Percentiles rank a stretch among this genome's conserved stretches.
Conservation (phyloP, 2,113 vertebrate species). For the Solea solea region DNA sequence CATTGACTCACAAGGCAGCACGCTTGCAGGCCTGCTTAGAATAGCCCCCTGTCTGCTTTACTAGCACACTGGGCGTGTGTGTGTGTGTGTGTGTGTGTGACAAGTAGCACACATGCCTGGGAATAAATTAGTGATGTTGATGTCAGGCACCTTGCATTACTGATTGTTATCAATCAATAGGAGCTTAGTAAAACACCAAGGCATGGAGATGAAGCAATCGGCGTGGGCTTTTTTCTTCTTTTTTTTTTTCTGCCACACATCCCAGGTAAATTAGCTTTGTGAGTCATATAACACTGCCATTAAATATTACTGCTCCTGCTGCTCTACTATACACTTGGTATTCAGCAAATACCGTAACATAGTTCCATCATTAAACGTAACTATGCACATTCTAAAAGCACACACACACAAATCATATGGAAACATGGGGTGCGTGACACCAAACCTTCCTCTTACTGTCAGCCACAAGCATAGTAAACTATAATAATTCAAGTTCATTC, state of each 20-base stretch:
- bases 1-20: conserved; percentile 66
- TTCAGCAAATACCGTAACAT: background rate
- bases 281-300: background rate
- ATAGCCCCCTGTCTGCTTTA: conserved; percentile 68
- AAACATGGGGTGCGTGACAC: background rate
- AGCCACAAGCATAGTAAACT: background rate
- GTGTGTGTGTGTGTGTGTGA: background rate
- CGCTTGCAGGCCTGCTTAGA: conserved; percentile 68
- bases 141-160: background rate
- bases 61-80: conserved; percentile 52
- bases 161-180: background rate
- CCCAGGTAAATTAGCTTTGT: background rate
- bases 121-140: background rate
- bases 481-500: background rate
- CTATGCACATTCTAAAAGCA: conserved; percentile 4
- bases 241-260: background rate
- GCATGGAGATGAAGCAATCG: no score
- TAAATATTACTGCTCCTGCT: background rate
- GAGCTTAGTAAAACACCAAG: background rate
- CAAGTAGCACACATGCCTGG: background rate
- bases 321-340: background rate
- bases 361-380: background rate
- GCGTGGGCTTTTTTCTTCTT: background rate
- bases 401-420: background rate
- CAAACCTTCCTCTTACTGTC: background rate